A percentile compares a stretch with the other conserved stretches of the same genome.
Evolutionary conservation across 2,113 vertebrate genomes (phyloP).

Genomic region (Cyprinus carpio): DNA sequence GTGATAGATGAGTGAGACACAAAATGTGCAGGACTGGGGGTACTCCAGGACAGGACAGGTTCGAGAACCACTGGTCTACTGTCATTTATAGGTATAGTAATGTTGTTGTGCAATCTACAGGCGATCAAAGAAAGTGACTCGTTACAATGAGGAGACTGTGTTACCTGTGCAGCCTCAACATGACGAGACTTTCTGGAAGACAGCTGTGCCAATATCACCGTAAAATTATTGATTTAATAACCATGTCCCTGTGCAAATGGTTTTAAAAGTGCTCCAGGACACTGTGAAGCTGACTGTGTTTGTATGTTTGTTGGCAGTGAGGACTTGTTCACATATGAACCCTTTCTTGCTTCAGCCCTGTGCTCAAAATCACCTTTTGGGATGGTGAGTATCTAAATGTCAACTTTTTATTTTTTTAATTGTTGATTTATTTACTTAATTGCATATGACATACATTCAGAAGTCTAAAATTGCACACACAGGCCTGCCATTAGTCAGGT

Average conservation of each 20-base stretch:
- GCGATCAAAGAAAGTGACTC: slow-evolving; percentile 54
- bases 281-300: background rate
- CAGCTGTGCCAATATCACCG: slow-evolving; percentile 11
- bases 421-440: background rate
- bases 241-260: background rate
- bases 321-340: background rate
- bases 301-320: slow-evolving; percentile 14
- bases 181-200: slow-evolving; percentile 27
- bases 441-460: background rate
- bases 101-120: slow-evolving; percentile 38
- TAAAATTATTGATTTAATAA: background rate
- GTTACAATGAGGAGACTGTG: background rate
- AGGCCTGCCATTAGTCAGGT: background rate
- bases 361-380: slow-evolving; percentile 2
- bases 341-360: background rate
- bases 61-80: no score
- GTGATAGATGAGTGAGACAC: no score
- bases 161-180: background rate
- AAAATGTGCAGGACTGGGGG: no score
- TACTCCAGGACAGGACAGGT: no score
- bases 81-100: background rate
- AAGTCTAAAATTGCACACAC: background rate
- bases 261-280: background rate
- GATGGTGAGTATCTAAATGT: slow-evolving; percentile 27
- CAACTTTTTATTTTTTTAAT: background rate